phyloP scores from a whole-genome alignment of 23 tunicate species.

The Pegea sp. region DNA sequence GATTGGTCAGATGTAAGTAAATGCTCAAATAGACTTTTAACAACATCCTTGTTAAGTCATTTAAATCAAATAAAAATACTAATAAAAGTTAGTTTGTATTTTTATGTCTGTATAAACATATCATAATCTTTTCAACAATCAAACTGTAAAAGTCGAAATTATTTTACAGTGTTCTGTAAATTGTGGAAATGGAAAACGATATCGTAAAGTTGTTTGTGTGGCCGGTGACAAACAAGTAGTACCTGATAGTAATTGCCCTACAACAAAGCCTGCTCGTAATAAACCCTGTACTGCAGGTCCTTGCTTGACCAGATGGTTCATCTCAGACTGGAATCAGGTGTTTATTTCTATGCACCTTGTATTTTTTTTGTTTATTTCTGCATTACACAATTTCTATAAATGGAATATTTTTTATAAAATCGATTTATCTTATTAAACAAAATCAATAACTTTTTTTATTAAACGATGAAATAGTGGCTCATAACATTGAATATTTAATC shows the following conservation, averaged over 20 bases:
- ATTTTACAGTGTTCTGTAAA: slow-evolving; percentile 33
- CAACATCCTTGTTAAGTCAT: too few relatives aligned
- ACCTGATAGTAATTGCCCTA: slow-evolving; percentile 14
- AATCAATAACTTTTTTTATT: too few relatives aligned
- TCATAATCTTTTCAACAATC: background rate
- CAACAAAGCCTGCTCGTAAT: slow-evolving; percentile 6
- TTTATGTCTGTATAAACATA: background rate
- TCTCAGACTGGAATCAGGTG: slow-evolving; percentile 59
- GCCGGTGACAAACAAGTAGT: slow-evolving; percentile 19
- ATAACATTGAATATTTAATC: too few relatives aligned
- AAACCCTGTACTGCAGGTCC: slow-evolving; percentile 39
- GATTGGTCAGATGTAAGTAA: slow-evolving; percentile 47
- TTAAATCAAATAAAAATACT: too few relatives aligned
- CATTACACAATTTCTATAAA: too few relatives aligned
- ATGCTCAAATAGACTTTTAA: too few relatives aligned
- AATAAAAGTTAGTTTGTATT: too few relatives aligned
- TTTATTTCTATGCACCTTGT: too few relatives aligned
- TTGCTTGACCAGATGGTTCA: slow-evolving; percentile 60
- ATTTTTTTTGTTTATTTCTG: too few relatives aligned
- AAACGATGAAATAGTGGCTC: too few relatives aligned
- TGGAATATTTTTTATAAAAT: too few relatives aligned
- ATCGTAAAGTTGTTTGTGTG: slow-evolving; percentile 20
- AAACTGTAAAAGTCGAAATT: background rate
- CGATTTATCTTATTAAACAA: too few relatives aligned
- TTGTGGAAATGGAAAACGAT: slow-evolving; percentile 45